Evolutionary conservation across 2,888 invertebrate species (phyloP).

Genomic region (Caenorhabditis angaria): DNA sequence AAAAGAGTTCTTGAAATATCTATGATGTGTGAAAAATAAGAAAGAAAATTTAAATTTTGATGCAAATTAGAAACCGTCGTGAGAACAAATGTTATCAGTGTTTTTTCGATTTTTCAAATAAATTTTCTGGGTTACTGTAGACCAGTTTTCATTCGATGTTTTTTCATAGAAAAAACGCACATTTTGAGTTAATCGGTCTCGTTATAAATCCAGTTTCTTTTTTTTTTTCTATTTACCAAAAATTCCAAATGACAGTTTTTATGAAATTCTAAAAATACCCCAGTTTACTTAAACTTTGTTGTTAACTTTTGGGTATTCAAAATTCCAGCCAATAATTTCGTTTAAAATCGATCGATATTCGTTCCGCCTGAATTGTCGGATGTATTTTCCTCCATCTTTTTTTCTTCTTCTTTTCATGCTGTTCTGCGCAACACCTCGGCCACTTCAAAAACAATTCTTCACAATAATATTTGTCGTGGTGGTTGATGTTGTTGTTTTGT

Average conservation of each 20-base stretch:
- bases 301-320: too few relatives aligned
- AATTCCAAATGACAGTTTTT: neutral
- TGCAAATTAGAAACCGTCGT: too few relatives aligned
- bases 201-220: neutral
- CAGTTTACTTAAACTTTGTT: too few relatives aligned
- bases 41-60: too few relatives aligned
- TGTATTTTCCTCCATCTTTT: neutral
- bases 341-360: neutral
- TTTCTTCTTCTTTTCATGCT: neutral
- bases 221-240: neutral
- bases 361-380: neutral
- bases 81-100: too few relatives aligned
- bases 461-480: conserved; percentile 2
- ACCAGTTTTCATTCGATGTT: neutral
- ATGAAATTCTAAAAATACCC: too few relatives aligned
- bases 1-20: neutral
- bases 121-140: too few relatives aligned
- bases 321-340: too few relatives aligned
- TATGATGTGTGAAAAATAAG: too few relatives aligned
- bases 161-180: neutral
- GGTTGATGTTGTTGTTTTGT: too few relatives aligned
- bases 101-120: too few relatives aligned
- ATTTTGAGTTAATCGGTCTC: neutral
- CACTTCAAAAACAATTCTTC: conserved; percentile 1
- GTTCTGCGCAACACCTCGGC: conserved; percentile 2